Evolutionary conservation across 2,113 vertebrate species (phyloP).

Genomic region (Pollimyrus isidori): DNA sequence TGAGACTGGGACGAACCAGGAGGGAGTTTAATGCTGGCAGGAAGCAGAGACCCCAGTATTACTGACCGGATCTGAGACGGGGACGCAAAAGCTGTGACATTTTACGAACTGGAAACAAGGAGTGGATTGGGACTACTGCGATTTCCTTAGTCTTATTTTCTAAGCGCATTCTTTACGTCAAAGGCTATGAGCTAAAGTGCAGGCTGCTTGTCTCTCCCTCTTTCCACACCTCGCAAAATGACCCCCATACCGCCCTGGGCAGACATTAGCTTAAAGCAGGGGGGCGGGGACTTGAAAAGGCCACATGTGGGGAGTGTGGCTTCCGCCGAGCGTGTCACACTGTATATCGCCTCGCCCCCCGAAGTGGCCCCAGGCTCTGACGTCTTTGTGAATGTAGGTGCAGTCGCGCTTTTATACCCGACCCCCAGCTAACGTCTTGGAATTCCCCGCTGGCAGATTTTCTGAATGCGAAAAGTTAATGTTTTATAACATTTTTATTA

Average conservation of each 20-base stretch:
- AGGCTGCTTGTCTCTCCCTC: neutral
- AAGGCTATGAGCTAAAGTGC: neutral
- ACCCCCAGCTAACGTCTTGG: conserved; percentile 64
- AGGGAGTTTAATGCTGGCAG: neutral
- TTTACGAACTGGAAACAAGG: conserved; percentile 28
- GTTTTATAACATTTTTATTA: conserved; percentile 86
- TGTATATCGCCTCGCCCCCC: neutral
- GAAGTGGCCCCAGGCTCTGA: neutral
- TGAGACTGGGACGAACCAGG: conserved; percentile 28
- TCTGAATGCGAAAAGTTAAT: conserved; percentile 68
- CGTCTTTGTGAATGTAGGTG: conserved; percentile 61
- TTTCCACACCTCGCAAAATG: neutral
- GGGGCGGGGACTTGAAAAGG: neutral
- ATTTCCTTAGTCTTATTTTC: neutral
- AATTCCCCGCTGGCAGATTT: conserved; percentile 63
- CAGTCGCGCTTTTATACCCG: conserved; percentile 56
- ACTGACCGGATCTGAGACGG: neutral
- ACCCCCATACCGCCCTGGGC: neutral
- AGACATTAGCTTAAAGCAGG: neutral
- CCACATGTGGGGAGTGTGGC: neutral
- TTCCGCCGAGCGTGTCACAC: neutral
- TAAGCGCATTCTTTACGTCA: neutral
- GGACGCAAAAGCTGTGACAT: conserved; percentile 18
- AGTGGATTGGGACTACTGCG: conserved; percentile 1
- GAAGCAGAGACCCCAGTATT: neutral